Conservation (phyloP, 2,113 vertebrate species). For the Phoenicopterus ruber region DNA sequence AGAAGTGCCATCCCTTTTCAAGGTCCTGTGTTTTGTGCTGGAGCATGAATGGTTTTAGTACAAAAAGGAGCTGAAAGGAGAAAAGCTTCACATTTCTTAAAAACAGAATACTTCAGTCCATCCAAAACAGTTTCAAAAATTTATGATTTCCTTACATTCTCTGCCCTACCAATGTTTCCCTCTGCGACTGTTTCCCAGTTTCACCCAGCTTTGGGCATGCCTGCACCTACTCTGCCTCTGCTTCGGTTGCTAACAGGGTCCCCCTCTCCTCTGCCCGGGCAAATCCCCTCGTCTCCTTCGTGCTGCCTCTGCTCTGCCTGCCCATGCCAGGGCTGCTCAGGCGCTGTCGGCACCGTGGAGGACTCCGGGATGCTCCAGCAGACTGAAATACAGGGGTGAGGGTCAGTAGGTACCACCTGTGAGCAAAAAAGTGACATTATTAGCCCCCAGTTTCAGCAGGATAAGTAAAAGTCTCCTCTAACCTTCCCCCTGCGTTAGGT, state of each 20-base stretch:
- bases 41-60: neutral
- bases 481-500: neutral
- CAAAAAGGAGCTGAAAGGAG: neutral
- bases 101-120: neutral
- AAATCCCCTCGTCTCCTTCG: neutral
- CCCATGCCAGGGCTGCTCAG: neutral
- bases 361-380: neutral
- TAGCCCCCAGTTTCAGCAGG: neutral
- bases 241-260: neutral
- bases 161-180: neutral
- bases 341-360: fast-evolving
- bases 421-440: neutral
- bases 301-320: neutral
- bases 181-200: neutral
- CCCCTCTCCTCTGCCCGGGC: neutral
- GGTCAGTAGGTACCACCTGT: neutral
- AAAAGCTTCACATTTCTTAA: neutral
- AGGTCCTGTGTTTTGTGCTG: neutral
- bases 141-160: neutral
- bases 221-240: neutral
- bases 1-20: neutral
- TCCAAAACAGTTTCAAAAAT: neutral
- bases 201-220: neutral
- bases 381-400: fast-evolving
- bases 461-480: neutral